Evolutionary conservation across 1,140 invertebrate genomes (phyloP).

Genomic region (Aphelenchoides fujianensis): DNA sequence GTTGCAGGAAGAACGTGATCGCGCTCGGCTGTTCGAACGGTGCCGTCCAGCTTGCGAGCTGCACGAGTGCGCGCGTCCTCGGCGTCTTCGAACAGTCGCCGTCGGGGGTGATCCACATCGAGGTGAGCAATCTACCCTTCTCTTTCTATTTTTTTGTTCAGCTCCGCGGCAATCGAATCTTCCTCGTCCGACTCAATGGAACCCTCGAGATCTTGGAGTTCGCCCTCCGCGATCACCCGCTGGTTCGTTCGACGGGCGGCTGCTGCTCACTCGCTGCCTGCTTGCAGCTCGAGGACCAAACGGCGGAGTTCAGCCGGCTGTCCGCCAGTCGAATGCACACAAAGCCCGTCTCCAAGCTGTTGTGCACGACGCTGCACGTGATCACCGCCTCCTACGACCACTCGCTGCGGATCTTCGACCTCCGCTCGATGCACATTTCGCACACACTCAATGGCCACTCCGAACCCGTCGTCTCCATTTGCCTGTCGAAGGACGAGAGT

Average conservation of each 20-base stretch:
- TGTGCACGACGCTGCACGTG: neutral
- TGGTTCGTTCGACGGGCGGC: no score
- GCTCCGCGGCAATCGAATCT: conserved; percentile 16
- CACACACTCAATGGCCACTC: conserved; percentile 46
- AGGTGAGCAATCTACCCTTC: conserved; percentile 12
- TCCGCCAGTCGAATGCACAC: conserved; percentile 23
- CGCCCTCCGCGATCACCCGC: neutral
- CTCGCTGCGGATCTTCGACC: conserved; percentile 35
- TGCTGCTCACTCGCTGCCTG: no score
- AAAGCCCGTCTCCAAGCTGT: conserved; percentile 26
- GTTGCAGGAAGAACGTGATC: conserved; percentile 29
- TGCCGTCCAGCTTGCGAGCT: conserved; percentile 11
- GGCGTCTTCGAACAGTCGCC: neutral
- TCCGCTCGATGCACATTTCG: conserved; percentile 10
- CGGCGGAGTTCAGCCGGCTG: conserved; percentile 9
- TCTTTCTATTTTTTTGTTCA: conserved; percentile 3
- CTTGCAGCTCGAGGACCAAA: conserved; percentile 15
- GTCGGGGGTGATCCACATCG: conserved; percentile 19
- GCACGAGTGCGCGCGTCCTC: neutral
- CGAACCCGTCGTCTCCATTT: conserved; percentile 34
- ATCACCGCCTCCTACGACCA: conserved; percentile 17
- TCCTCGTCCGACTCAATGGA: conserved; percentile 20
- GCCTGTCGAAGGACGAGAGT: conserved; percentile 26
- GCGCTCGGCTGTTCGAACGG: conserved; percentile 35
- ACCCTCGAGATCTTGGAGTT: conserved; percentile 28